These are phyloP conservation scores for Protonibea diacanthus DNA, from an alignment of 2,797 vertebrate species.

Conservation along the genomic window DNA sequence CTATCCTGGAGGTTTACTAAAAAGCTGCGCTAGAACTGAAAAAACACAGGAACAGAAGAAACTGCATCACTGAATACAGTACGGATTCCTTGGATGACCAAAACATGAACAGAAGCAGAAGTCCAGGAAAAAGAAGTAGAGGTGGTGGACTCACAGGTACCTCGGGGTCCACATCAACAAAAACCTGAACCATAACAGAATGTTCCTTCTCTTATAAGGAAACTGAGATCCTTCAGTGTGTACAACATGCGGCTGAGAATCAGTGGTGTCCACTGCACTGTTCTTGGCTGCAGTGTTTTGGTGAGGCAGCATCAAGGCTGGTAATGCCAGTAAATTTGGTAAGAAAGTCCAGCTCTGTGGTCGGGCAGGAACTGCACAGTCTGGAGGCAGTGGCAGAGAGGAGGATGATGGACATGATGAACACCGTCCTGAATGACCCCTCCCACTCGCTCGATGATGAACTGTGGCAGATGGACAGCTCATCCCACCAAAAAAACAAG, in stretches of 20 bases:
- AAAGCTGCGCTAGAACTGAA: neutral
- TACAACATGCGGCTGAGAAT: constrained; percentile 26
- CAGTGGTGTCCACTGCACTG: constrained; percentile 14
- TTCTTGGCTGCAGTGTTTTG: constrained; percentile 33
- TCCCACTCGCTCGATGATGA: constrained; percentile 50
- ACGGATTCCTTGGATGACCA: neutral
- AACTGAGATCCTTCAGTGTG: neutral
- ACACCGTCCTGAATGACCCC: constrained; percentile 40
- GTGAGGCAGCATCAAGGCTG: constrained; percentile 26
- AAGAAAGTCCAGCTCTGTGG: constrained; percentile 24
- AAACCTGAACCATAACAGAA: neutral
- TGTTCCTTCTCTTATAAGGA: neutral
- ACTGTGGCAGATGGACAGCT: constrained; percentile 67
- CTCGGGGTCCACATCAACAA: neutral
- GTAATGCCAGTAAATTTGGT: constrained; percentile 28
- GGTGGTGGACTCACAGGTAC: neutral
- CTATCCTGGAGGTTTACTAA: neutral
- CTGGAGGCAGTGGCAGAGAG: constrained; percentile 38
- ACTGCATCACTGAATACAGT: neutral
- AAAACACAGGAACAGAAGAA: neutral
- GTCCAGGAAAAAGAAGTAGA: neutral
- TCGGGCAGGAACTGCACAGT: constrained; percentile 48
- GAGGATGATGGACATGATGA: constrained; percentile 46
- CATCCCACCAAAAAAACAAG: constrained; percentile 57
- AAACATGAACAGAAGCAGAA: neutral